phyloP scores from a whole-genome alignment of 2,888 invertebrate species.

The Drosophila paracracens region DNA sequence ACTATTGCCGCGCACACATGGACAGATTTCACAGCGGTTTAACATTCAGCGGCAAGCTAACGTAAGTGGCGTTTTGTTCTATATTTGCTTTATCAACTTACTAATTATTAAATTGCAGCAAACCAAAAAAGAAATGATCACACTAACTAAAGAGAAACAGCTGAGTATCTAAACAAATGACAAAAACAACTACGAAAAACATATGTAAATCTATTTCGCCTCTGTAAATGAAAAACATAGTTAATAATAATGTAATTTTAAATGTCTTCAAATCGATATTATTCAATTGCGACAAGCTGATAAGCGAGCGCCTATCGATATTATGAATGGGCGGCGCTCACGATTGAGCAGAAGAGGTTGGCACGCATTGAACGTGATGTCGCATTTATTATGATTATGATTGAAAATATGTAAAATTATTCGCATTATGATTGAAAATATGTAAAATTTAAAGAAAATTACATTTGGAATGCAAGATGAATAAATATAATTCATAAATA shows the following conservation, averaged over 20 bases:
- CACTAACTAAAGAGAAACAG: background rate
- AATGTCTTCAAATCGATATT: background rate
- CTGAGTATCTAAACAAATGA: background rate
- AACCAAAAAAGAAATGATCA: background rate
- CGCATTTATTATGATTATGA: background rate
- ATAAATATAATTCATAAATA: background rate
- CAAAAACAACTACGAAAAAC: background rate
- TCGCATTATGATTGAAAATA: background rate
- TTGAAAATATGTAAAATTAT: background rate
- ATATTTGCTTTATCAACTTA: background rate
- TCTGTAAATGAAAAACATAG: background rate
- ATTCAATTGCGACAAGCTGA: background rate
- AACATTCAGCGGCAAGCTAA: conserved; percentile 6
- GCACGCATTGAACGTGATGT: background rate
- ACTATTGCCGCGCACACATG: conserved; percentile 30
- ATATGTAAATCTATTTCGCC: background rate
- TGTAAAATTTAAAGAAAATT: background rate
- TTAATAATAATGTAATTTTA: background rate
- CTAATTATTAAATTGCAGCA: background rate
- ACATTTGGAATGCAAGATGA: background rate
- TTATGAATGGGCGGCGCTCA: background rate
- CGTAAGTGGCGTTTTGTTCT: conserved; percentile 5
- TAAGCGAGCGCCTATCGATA: conserved; percentile 9
- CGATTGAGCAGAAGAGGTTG: background rate
- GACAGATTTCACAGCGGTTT: conserved; percentile 10